Evolutionary conservation across 2,113 vertebrate genomes (phyloP).

Genomic region (Psophia crepitans): DNA sequence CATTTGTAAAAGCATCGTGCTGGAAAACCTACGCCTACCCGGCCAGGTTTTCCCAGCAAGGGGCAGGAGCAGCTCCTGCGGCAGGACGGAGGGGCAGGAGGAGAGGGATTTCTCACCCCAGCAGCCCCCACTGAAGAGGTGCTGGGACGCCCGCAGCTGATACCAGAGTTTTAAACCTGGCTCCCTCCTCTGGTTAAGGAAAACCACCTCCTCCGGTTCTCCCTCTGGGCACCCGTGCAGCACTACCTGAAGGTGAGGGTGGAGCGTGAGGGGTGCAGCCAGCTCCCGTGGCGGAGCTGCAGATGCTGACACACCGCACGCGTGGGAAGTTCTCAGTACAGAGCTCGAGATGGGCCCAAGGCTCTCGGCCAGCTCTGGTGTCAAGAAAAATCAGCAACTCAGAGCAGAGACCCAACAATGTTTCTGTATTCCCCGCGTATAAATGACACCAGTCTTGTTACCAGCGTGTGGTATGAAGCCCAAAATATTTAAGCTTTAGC

Average conservation of each 20-base stretch:
- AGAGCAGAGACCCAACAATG: neutral
- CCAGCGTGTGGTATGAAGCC: neutral
- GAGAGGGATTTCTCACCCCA: neutral
- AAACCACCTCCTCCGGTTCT: neutral
- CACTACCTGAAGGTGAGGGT: rapidly evolving
- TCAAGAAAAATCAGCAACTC: neutral
- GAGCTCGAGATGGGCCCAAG: neutral
- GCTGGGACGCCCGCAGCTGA: neutral
- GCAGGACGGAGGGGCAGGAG: neutral
- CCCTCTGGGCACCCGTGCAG: neutral
- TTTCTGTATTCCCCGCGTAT: neutral
- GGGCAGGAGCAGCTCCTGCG: neutral
- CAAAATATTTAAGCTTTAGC: neutral
- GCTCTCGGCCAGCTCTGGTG: neutral
- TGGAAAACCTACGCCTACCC: neutral
- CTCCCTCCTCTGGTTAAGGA: neutral
- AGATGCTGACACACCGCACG: neutral
- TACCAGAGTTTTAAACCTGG: rapidly evolving
- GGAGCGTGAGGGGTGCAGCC: neutral
- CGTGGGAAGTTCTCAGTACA: rapidly evolving
- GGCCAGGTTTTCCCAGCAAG: neutral
- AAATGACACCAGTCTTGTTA: neutral
- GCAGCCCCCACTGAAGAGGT: neutral
- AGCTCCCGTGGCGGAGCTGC: neutral
- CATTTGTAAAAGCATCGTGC: neutral